A percentile compares a stretch with the other conserved stretches of the same genome.
Evolutionary conservation across 2,888 invertebrate genomes (phyloP).

Genomic region (Trissolcus brochymenae): DNA sequence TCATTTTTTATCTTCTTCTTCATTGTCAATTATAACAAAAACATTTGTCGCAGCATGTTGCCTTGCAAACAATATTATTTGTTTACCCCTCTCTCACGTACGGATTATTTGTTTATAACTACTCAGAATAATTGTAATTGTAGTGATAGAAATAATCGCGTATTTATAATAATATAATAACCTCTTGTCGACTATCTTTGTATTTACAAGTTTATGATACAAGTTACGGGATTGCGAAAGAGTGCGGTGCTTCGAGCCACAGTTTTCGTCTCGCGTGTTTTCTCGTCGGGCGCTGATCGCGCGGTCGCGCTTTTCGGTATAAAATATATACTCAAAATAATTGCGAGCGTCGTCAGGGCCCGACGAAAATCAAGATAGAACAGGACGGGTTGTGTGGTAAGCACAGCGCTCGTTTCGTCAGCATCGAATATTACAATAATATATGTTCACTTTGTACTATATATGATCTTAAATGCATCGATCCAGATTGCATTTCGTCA

Average conservation of each 20-base stretch:
- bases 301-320: slow-evolving; percentile 20
- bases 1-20: neutral
- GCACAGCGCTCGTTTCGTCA: slow-evolving; percentile 50
- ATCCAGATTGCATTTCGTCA: slow-evolving; percentile 70
- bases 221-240: slow-evolving; percentile 53
- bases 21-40: slow-evolving; percentile 46
- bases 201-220: slow-evolving; percentile 72
- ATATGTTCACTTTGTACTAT: slow-evolving; percentile 77
- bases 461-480: slow-evolving; percentile 75
- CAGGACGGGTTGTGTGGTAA: neutral
- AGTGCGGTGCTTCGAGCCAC: slow-evolving; percentile 26
- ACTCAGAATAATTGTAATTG: slow-evolving; percentile 62
- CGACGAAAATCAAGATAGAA: neutral
- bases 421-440: slow-evolving; percentile 72
- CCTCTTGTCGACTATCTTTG: slow-evolving; percentile 65
- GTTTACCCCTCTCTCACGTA: neutral
- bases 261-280: neutral
- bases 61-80: slow-evolving; percentile 32
- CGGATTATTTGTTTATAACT: slow-evolving; percentile 40
- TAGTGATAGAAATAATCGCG: slow-evolving; percentile 62
- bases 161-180: slow-evolving; percentile 61
- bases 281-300: neutral
- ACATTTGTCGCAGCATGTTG: slow-evolving; percentile 35
- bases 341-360: neutral
- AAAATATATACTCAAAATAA: slow-evolving; percentile 39